Percentiles rank a stretch among this genome's conserved stretches.
phyloP scores from a whole-genome alignment of 2,797 vertebrate genomes.

The Sparidentex hasta region DNA sequence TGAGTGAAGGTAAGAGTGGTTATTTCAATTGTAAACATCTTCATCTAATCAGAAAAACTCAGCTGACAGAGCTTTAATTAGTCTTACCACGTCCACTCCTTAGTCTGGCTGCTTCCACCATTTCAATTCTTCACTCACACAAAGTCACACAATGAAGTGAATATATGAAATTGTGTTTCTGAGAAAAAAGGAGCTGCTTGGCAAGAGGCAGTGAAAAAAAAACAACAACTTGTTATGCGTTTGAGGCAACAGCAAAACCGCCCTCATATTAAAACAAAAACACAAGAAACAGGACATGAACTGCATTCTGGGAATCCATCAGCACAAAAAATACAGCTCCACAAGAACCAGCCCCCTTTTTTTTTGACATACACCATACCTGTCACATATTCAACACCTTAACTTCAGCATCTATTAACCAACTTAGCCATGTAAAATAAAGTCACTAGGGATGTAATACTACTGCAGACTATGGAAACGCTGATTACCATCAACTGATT shows the following conservation, averaged over 20 bases:
- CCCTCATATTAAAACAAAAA: conserved; percentile 14
- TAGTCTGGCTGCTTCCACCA: neutral
- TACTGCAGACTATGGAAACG: neutral
- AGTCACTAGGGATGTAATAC: neutral
- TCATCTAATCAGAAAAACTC: conserved; percentile 7
- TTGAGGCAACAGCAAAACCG: conserved; percentile 6
- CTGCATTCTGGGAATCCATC: neutral
- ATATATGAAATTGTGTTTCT: conserved; percentile 14
- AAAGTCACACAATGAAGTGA: neutral
- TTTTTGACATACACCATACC: neutral
- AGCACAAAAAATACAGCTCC: neutral
- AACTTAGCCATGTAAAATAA: neutral
- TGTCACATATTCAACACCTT: neutral
- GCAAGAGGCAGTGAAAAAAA: conserved; percentile 15
- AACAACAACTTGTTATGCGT: neutral
- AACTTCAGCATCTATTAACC: neutral
- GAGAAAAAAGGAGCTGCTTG: conserved; percentile 13
- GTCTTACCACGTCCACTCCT: neutral
- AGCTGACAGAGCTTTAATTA: conserved; percentile 13
- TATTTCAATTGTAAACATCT: conserved; percentile 21
- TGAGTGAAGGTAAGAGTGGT: neutral
- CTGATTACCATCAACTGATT: neutral
- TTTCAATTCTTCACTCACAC: neutral
- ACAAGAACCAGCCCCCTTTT: neutral
- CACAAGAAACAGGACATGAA: neutral